These are phyloP conservation scores for Regulus satrapa DNA, from an alignment of 2,113 vertebrate species.

Conservation along the genomic window DNA sequence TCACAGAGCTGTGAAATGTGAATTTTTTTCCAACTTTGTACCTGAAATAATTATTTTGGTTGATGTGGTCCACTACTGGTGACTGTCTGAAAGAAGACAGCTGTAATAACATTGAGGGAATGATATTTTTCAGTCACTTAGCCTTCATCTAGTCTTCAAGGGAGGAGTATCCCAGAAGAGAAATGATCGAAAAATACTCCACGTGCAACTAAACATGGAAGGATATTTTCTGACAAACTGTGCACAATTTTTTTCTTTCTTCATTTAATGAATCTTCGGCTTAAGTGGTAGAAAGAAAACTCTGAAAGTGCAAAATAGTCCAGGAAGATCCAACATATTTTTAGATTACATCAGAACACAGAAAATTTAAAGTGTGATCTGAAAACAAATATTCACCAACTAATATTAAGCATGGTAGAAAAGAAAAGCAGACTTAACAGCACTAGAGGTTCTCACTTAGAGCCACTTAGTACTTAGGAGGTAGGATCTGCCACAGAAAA, in stretches of 20 bases:
- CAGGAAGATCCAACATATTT: not conserved
- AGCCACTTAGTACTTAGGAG: not conserved
- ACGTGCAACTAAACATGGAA: not conserved
- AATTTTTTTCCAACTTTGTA: not conserved
- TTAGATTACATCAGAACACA: not conserved
- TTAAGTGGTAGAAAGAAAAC: not conserved
- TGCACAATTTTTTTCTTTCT: not conserved
- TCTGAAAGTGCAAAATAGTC: not conserved
- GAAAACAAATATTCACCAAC: not conserved
- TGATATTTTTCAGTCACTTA: not conserved
- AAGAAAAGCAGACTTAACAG: not conserved
- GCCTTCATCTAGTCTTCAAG: not conserved
- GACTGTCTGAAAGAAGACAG: not conserved
- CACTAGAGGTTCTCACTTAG: not conserved
- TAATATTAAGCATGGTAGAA: not conserved
- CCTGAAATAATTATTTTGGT: not conserved
- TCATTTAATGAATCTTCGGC: not conserved
- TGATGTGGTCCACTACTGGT: not conserved
- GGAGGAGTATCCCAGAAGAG: not conserved
- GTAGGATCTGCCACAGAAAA: not conserved
- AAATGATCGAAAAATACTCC: not conserved
- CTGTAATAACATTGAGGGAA: not conserved
- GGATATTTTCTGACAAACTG: not conserved
- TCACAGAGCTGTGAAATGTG: not conserved
- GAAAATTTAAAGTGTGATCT: not conserved